Evolutionary conservation across 2,888 invertebrate genomes (phyloP).

Genomic region (Leucophenga maculata): DNA sequence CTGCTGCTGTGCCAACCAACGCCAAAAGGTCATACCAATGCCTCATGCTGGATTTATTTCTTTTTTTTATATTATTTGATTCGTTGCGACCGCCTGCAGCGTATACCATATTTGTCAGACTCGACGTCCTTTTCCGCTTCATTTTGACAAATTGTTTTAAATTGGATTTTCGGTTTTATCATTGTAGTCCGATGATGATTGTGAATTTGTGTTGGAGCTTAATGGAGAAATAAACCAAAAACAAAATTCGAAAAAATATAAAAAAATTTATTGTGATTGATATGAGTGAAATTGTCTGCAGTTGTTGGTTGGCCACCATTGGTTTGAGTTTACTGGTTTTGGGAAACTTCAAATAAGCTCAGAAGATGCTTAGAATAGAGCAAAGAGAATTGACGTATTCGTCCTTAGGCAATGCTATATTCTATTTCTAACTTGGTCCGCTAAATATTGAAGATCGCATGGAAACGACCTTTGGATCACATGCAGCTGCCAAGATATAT

Average conservation of each 20-base stretch:
- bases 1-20: too few relatives aligned
- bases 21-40: too few relatives aligned
- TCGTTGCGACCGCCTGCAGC: slow-evolving; percentile 32
- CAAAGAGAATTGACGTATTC: too few relatives aligned
- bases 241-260: not conserved
- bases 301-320: too few relatives aligned
- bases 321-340: too few relatives aligned
- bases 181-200: slow-evolving; percentile 6
- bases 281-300: not conserved
- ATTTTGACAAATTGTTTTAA: slow-evolving; percentile 60
- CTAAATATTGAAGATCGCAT: too few relatives aligned
- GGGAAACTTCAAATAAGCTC: too few relatives aligned
- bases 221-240: not conserved
- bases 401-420: too few relatives aligned
- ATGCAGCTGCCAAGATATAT: too few relatives aligned
- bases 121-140: not conserved
- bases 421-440: too few relatives aligned
- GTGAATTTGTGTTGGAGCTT: slow-evolving; percentile 6
- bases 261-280: not conserved
- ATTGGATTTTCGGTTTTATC: slow-evolving; percentile 46
- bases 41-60: not conserved
- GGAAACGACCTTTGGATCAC: too few relatives aligned
- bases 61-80: slow-evolving; percentile 24
- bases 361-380: too few relatives aligned
- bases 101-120: not conserved